Percentiles rank a stretch among this genome's conserved stretches.
Evolutionary conservation across 2,113 vertebrate genomes (phyloP).

Genomic region (Brachirus orientalis): DNA sequence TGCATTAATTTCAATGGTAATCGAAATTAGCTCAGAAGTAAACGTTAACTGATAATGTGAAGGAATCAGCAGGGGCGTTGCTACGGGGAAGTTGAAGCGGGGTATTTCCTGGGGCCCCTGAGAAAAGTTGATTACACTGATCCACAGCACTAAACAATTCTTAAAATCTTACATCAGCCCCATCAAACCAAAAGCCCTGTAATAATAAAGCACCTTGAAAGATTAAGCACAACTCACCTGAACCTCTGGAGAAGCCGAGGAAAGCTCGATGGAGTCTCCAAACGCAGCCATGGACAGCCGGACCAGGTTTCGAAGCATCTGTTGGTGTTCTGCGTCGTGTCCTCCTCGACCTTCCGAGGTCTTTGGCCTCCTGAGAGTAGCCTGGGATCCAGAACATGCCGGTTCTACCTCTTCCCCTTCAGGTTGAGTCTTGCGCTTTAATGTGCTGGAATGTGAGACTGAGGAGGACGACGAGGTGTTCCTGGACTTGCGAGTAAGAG

Average conservation of each 20-base stretch:
- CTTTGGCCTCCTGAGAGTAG: constrained; percentile 78
- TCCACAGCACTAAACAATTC: too few relatives aligned
- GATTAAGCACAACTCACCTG: constrained; percentile 83
- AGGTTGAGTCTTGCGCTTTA: constrained; percentile 62
- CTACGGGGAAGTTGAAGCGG: neutral
- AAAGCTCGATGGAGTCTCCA: constrained; percentile 86
- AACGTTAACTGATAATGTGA: neutral
- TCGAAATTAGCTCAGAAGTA: too few relatives aligned
- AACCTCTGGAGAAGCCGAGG: constrained; percentile 89
- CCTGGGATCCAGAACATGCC: constrained; percentile 42
- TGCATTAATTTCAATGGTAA: too few relatives aligned
- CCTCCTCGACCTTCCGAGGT: constrained; percentile 53
- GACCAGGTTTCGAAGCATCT: constrained; percentile 90
- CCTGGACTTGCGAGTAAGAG: constrained; percentile 69
- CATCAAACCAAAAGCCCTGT: too few relatives aligned
- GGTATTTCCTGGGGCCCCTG: neutral
- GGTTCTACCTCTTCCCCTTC: constrained; percentile 22
- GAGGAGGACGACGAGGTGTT: constrained; percentile 66
- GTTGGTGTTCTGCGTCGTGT: constrained; percentile 75
- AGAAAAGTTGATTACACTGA: neutral
- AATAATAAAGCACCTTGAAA: too few relatives aligned
- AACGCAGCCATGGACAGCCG: constrained; percentile 93
- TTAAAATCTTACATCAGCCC: too few relatives aligned
- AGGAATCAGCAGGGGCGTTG: neutral
- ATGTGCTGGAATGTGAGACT: constrained; percentile 67